Conservation (phyloP, 2,113 vertebrate genomes). For the Phrynosoma blainvillii region DNA sequence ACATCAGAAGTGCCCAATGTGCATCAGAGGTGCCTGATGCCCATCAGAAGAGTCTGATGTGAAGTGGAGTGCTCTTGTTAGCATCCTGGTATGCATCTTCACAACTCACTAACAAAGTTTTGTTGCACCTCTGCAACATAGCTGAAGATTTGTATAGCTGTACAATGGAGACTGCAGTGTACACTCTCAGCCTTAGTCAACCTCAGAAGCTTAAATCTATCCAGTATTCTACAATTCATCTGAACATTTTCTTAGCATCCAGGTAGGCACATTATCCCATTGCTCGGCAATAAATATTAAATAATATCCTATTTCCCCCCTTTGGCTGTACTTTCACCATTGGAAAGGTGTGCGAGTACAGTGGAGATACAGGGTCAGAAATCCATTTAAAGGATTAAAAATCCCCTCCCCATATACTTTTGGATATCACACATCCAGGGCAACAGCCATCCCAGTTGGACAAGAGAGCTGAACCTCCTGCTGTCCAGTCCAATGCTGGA, state of each 20-base stretch:
- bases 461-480: neutral
- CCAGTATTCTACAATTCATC: neutral
- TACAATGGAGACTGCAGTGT: too few relatives aligned
- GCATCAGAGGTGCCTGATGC: too few relatives aligned
- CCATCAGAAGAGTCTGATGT: too few relatives aligned
- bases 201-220: neutral
- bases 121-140: too few relatives aligned
- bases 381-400: neutral
- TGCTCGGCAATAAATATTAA: neutral
- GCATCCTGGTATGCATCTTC: too few relatives aligned
- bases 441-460: neutral
- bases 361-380: neutral
- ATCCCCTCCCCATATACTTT: neutral
- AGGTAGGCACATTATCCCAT: neutral
- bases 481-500: neutral
- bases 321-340: neutral
- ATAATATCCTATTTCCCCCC: neutral
- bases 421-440: neutral
- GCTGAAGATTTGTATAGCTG: too few relatives aligned
- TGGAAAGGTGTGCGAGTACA: neutral
- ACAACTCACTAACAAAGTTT: too few relatives aligned
- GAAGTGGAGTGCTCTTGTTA: too few relatives aligned
- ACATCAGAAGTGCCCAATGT: too few relatives aligned
- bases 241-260: neutral
- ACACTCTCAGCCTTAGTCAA: too few relatives aligned